These are phyloP conservation scores for Acrobasis repandana DNA, from an alignment of 2,888 invertebrate genomes.

Conservation along the genomic window DNA sequence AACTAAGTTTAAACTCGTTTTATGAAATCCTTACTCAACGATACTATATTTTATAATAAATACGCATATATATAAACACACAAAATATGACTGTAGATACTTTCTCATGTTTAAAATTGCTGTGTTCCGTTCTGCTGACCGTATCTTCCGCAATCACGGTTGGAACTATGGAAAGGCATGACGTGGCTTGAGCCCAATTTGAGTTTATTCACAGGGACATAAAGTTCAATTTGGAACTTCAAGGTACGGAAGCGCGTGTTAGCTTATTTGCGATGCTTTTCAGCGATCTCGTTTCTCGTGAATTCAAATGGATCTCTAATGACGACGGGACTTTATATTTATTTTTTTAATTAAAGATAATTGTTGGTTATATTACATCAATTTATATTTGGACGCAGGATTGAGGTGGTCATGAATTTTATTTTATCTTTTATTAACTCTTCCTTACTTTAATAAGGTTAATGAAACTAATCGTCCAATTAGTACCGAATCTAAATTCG, in stretches of 20 bases:
- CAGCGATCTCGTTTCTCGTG: constrained; percentile 46
- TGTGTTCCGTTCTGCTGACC: constrained; percentile 43
- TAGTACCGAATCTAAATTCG: too few relatives aligned
- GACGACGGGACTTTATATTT: constrained; percentile 40
- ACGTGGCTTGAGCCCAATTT: constrained; percentile 27
- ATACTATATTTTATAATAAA: too few relatives aligned
- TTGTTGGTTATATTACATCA: not conserved
- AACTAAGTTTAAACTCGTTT: too few relatives aligned
- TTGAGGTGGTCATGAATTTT: too few relatives aligned
- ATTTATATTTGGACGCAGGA: not conserved
- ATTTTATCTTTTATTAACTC: too few relatives aligned
- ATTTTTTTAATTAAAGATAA: not conserved
- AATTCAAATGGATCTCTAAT: constrained; percentile 58
- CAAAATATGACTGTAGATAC: too few relatives aligned
- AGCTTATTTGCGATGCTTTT: constrained; percentile 48
- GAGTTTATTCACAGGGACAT: constrained; percentile 29
- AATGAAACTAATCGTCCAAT: too few relatives aligned
- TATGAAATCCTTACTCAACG: too few relatives aligned
- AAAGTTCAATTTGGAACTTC: constrained; percentile 31
- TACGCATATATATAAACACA: too few relatives aligned
- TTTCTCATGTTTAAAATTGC: constrained; percentile 43
- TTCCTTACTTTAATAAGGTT: too few relatives aligned
- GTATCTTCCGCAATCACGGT: constrained; percentile 30
- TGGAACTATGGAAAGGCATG: constrained; percentile 26
- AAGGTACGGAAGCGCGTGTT: constrained; percentile 30